Base-by-base conservation (phyloP, 2,797 vertebrate genomes). In the Cheirogaleus major region DNA sequence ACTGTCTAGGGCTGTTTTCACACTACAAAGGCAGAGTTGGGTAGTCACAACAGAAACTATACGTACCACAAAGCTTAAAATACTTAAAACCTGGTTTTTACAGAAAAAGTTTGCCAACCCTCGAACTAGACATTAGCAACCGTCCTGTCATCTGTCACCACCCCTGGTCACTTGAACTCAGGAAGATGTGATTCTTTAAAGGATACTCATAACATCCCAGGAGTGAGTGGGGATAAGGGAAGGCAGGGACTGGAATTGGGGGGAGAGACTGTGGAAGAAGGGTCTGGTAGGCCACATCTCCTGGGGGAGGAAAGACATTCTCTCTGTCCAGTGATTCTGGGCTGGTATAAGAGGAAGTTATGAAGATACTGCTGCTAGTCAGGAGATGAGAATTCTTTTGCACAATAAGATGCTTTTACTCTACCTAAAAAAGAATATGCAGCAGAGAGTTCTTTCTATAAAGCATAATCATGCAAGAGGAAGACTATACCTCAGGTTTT, bases 381-480 rank as follows among this genome's bases (percentile, higher is more conserved):
- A 80, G 22, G 91, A 57, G 23, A 55, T 15, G 73, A 23, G 23
- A 48, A 69, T 93, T 93, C 35, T 63, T 91, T 75, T 79, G 52
- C 38, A 89, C 72, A 82, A 9, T 65, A 89, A 80, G 41, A 69
- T 63, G 59, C 43, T 45, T 63, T 94, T 57, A 45, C 14, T 90
- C 52, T 81, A 35, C 43, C 69, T 88, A 27, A 79, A 79, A 79
- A 61, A 79, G 89, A 78, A 18, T 9, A 15, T 59, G 22, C 59
- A 85, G 45, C 8, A 23, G 55, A 92, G 43, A 82, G 2, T 38
- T 91, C 43, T 83, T 93, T 89, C 90, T 48, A 48, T 93, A 92
- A 96, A 65, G 57, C 41, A 67, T 20, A 45, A 73, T 65, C 32
- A 63, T 17, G 35, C 57, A 91, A 75, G 22, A 78, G 70, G 57